A percentile compares a stretch with the other conserved stretches of the same genome.
Conservation (phyloP, 2,888 invertebrate species). For the Helicoverpa assulta region DNA sequence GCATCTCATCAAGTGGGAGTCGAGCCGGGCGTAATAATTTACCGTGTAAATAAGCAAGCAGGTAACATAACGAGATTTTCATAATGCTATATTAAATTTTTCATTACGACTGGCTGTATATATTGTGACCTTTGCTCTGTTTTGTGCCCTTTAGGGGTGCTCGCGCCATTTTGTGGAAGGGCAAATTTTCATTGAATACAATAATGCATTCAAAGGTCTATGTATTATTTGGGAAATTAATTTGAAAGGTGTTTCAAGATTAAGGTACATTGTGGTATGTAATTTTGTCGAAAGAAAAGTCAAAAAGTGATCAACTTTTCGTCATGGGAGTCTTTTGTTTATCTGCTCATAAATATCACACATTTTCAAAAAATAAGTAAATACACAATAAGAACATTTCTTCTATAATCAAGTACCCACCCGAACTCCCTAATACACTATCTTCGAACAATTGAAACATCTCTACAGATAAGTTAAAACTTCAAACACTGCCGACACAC, state of each 20-base stretch:
- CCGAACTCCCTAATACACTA: background rate
- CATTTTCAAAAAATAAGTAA: too few relatives aligned
- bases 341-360: too few relatives aligned
- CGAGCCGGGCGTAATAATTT: conserved; percentile 25
- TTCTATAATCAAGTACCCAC: background rate
- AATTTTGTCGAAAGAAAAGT: too few relatives aligned
- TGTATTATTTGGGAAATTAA: too few relatives aligned
- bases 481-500: conserved; percentile 17
- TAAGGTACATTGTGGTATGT: too few relatives aligned
- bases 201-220: background rate
- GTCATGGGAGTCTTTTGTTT: too few relatives aligned
- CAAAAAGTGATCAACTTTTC: too few relatives aligned
- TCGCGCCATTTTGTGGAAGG: conserved; percentile 41
- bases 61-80: conserved; percentile 45
- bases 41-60: conserved; percentile 37
- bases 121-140: conserved; percentile 44
- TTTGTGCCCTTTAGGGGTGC: conserved; percentile 29
- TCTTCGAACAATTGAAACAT: background rate
- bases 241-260: too few relatives aligned
- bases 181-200: conserved; percentile 20
- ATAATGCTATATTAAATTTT: conserved; percentile 58
- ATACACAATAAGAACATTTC: background rate
- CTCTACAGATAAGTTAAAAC: conserved; percentile 13
- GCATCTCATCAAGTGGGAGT: conserved; percentile 19
- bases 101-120: conserved; percentile 45